Evolutionary conservation across 2,888 invertebrate species (phyloP).

Genomic region (Yponomeuta plumbellus): DNA sequence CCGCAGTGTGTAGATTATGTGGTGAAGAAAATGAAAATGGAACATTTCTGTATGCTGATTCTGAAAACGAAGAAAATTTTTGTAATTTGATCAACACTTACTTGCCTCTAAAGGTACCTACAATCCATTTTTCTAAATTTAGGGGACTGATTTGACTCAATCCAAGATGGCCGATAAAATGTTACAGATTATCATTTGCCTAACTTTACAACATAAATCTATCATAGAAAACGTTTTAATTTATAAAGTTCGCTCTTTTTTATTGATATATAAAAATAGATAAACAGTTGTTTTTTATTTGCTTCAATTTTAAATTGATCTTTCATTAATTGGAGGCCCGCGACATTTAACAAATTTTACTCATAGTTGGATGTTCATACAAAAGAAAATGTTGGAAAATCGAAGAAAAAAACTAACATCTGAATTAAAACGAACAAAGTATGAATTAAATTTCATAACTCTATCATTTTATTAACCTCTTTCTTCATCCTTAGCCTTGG

Average conservation of each 20-base stretch:
- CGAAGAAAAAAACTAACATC: neutral
- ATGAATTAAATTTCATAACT: neutral
- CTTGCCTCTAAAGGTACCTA: slow-evolving; percentile 86
- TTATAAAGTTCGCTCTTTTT: neutral
- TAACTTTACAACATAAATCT: slow-evolving; percentile 31
- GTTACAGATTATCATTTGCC: slow-evolving; percentile 39
- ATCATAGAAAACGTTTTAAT: neutral
- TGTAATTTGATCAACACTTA: slow-evolving; percentile 82
- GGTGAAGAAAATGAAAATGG: slow-evolving; percentile 83
- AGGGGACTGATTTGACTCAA: slow-evolving; percentile 69
- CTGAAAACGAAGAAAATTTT: slow-evolving; percentile 78
- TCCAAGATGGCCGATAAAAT: slow-evolving; percentile 53
- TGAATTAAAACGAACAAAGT: neutral
- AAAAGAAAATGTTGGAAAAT: neutral
- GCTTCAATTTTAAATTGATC: slow-evolving; percentile 1
- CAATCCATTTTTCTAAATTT: slow-evolving; percentile 34
- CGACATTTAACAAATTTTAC: slow-evolving; percentile 9
- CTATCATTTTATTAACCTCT: neutral
- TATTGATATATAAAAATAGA: neutral
- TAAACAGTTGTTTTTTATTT: neutral
- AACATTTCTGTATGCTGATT: slow-evolving; percentile 77
- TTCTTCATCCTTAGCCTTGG: neutral
- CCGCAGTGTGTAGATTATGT: slow-evolving; percentile 85
- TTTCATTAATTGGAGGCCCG: slow-evolving; percentile 3
- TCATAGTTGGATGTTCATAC: neutral